Conservation (phyloP, 2,888 invertebrate genomes). For the Noctua janthina region DNA sequence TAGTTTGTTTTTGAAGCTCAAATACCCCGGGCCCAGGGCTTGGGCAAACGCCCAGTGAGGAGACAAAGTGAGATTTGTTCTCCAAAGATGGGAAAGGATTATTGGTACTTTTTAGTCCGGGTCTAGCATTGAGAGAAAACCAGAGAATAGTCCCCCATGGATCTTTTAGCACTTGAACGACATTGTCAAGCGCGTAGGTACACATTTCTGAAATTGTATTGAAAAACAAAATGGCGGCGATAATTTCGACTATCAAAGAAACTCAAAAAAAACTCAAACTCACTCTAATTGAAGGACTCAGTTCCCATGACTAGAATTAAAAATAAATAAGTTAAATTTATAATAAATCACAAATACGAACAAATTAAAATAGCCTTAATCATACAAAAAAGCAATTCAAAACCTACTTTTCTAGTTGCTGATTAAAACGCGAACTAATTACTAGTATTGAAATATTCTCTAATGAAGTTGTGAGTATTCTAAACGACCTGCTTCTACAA, state of each 20-base stretch:
- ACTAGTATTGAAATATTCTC: conserved; percentile 55
- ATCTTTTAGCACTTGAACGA: not conserved
- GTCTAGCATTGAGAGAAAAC: not conserved
- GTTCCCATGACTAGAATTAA: not conserved
- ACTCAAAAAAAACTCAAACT: not conserved
- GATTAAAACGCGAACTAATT: conserved; percentile 58
- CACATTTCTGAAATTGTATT: not conserved
- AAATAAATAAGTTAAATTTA: conserved; percentile 22
- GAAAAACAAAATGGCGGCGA: not conserved
- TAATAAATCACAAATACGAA: conserved; percentile 12
- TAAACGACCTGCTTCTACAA: conserved; percentile 53
- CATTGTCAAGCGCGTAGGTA: not conserved
- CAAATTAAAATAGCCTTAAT: conserved; percentile 34
- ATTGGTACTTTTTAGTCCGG: not conserved
- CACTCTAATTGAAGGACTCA: not conserved
- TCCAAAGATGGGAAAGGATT: conserved; percentile 15
- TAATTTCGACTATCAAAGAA: not conserved
- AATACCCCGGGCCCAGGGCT: conserved; percentile 58
- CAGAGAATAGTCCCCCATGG: not conserved
- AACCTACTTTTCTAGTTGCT: conserved; percentile 43
- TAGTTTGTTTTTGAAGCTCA: conserved; percentile 55
- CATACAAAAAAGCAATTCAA: conserved; percentile 42
- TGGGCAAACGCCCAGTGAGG: conserved; percentile 35
- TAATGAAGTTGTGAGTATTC: conserved; percentile 62
- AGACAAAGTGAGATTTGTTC: conserved; percentile 34